A percentile compares a stretch with the other conserved stretches of the same genome.
phyloP scores from a whole-genome alignment of 2,797 vertebrate genomes.

The Enteromius anoplus region DNA sequence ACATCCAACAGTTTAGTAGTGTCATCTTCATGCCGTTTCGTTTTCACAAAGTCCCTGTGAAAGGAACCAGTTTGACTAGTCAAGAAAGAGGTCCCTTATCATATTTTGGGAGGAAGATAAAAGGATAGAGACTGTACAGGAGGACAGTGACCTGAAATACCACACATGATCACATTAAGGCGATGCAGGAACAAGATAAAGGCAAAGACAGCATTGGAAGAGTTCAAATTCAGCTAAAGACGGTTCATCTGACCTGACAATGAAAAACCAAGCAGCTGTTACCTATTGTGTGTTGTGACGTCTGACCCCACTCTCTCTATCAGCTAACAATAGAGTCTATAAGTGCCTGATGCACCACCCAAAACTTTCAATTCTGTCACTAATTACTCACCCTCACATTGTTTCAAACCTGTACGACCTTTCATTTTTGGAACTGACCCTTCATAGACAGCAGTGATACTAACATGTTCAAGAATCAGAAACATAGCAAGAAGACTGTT shows the following conservation, averaged over 20 bases:
- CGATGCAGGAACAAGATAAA: background rate
- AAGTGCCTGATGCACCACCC: background rate
- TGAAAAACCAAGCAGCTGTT: background rate
- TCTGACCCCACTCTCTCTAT: background rate
- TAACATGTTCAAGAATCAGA: no score
- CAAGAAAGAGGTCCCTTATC: background rate
- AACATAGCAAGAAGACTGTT: no score
- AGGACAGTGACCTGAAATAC: background rate
- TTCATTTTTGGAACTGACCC: no score
- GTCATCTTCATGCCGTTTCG: background rate
- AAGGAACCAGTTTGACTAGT: conserved; percentile 12
- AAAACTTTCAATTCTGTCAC: background rate
- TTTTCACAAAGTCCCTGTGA: background rate
- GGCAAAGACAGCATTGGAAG: background rate
- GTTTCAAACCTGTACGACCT: no score
- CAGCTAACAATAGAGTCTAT: background rate
- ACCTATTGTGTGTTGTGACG: background rate
- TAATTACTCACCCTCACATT: no score
- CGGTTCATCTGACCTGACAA: background rate
- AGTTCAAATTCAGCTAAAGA: background rate
- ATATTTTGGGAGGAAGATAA: background rate
- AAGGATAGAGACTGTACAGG: background rate
- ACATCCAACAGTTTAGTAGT: background rate
- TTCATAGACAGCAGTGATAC: no score
- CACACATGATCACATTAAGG: background rate